A percentile compares a stretch with the other conserved stretches of the same genome.
Conservation (phyloP, 2,113 vertebrate species). For the Laterallus jamaicensis region DNA sequence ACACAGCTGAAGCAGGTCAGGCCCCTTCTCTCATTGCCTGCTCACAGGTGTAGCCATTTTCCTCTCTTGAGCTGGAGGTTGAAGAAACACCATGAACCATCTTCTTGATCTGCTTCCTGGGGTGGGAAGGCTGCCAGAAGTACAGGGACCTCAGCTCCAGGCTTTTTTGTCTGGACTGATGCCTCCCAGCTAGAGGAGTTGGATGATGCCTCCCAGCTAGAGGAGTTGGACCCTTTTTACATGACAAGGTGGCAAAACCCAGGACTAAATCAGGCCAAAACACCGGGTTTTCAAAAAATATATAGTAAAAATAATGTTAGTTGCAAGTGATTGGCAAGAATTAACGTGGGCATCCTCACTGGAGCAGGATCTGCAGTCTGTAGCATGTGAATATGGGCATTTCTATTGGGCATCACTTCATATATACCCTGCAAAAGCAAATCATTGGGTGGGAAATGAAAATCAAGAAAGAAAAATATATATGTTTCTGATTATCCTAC, state of each 20-base stretch:
- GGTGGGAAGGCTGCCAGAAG: background rate
- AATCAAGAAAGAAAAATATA: slow-evolving; percentile 65
- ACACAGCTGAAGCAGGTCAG: background rate
- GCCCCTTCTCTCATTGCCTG: background rate
- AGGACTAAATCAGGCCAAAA: background rate
- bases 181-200: background rate
- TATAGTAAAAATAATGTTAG: background rate
- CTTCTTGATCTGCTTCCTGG: background rate
- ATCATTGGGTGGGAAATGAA: slow-evolving; percentile 51
- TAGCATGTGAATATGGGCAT: background rate
- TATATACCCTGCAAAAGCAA: slow-evolving; percentile 26
- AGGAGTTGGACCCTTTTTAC: background rate
- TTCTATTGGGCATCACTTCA: background rate
- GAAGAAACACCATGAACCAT: background rate
- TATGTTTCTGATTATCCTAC: slow-evolving; percentile 72
- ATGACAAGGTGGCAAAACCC: background rate
- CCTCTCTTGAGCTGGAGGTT: background rate
- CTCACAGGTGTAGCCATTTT: slow-evolving; percentile 18
- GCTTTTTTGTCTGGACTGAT: background rate
- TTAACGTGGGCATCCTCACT: background rate
- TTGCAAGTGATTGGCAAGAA: background rate
- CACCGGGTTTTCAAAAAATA: background rate
- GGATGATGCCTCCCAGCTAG: background rate
- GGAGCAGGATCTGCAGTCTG: background rate
- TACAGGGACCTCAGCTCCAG: background rate